Evolutionary conservation across 2,113 vertebrate genomes (phyloP).

Genomic region (Condylura cristata): DNA sequence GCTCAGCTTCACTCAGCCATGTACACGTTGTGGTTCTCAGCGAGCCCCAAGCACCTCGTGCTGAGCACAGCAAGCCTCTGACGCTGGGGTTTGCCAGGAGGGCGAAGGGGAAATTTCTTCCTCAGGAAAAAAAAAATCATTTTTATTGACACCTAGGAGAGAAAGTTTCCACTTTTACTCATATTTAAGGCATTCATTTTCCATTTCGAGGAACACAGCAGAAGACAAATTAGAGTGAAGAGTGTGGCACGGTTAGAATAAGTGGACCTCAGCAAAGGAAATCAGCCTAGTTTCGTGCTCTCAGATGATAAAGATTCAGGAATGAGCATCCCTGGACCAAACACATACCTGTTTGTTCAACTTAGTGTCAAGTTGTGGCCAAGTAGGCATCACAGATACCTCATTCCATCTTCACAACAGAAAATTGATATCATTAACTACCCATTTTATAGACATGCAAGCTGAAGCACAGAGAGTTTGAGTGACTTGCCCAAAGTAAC

Average conservation of each 20-base stretch:
- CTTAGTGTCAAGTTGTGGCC: background rate
- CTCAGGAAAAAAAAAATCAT: background rate
- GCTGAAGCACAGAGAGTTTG: background rate
- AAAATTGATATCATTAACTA: background rate
- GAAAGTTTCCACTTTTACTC: conserved; percentile 44
- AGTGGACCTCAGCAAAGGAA: background rate
- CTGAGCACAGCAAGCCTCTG: conserved; percentile 39
- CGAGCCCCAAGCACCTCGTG: background rate
- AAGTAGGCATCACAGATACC: background rate
- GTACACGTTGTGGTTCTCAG: background rate
- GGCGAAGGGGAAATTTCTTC: background rate
- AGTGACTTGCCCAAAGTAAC: background rate
- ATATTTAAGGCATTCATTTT: conserved; percentile 57
- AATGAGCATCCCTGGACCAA: background rate
- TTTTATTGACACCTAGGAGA: conserved; percentile 61
- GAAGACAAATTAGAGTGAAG: conserved; percentile 37
- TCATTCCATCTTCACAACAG: background rate
- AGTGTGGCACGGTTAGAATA: background rate
- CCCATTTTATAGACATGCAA: background rate
- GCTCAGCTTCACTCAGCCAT: background rate
- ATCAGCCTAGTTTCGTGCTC: background rate
- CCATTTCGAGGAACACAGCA: background rate
- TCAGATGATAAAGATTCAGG: background rate
- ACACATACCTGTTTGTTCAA: background rate
- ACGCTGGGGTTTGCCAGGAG: background rate